A percentile compares a stretch with the other conserved stretches of the same genome.
Evolutionary conservation across 2,113 vertebrate species (phyloP).

Genomic region (Sprattus sprattus): DNA sequence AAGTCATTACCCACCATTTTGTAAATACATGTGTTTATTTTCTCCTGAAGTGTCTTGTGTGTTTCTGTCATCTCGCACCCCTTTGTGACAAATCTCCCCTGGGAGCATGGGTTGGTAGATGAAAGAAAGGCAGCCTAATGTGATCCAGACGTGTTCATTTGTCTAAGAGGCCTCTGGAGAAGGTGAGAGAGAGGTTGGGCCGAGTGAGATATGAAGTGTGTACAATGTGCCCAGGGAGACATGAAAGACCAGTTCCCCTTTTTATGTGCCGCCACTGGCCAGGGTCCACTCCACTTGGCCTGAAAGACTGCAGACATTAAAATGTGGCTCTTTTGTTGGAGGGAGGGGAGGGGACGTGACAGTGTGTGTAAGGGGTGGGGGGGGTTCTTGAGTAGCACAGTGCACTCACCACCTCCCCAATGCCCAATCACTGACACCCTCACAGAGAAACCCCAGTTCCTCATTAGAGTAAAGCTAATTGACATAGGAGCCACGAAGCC

Average conservation of each 20-base stretch:
- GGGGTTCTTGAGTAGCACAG: not conserved
- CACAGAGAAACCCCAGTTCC: constrained; percentile 26
- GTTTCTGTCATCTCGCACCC: not conserved
- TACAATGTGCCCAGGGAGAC: constrained; percentile 29
- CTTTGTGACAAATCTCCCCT: not conserved
- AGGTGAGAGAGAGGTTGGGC: not conserved
- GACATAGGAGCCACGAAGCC: constrained; percentile 39
- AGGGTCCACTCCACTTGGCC: not conserved
- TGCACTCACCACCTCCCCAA: constrained; percentile 4
- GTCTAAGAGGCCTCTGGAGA: constrained; percentile 13
- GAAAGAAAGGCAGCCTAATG: constrained; percentile 35
- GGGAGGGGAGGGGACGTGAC: not conserved
- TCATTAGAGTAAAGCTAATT: constrained; percentile 51
- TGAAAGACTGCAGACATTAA: constrained; percentile 13
- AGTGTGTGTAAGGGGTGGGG: too few species aligned
- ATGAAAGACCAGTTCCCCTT: constrained; percentile 39
- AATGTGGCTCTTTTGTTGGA: not conserved
- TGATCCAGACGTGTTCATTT: constrained; percentile 36
- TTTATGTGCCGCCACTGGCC: constrained; percentile 11
- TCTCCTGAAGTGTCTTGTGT: not conserved
- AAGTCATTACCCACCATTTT: not conserved
- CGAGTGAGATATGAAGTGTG: constrained; percentile 49
- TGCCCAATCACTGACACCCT: constrained; percentile 41
- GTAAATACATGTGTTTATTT: constrained; percentile 3
- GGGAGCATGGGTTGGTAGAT: not conserved